Evolutionary conservation across 2,797 vertebrate genomes (phyloP).

Genomic region (Sphaeramia orbicularis): DNA sequence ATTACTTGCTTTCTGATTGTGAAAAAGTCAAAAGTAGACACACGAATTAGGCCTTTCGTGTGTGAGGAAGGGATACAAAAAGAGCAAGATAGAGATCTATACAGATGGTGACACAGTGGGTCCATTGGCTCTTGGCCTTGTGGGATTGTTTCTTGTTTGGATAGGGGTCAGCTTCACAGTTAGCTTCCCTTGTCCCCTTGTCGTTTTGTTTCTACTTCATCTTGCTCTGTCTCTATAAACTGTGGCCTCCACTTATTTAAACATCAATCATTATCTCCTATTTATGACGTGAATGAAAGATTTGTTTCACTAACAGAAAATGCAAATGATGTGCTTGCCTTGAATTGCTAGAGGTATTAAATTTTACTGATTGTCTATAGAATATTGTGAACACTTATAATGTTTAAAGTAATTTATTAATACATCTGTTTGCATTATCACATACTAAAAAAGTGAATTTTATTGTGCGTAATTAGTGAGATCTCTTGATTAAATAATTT

Average conservation of each 20-base stretch:
- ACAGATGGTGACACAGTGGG: conserved; percentile 85
- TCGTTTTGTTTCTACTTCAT: conserved; percentile 56
- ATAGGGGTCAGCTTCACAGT: conserved; percentile 74
- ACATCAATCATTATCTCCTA: conserved; percentile 1
- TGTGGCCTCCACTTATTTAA: conserved; percentile 34
- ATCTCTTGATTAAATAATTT: too few relatives aligned
- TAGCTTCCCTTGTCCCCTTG: conserved; percentile 57
- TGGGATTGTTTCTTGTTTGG: conserved; percentile 80
- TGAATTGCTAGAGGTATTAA: neutral
- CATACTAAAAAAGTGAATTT: neutral
- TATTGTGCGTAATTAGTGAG: neutral
- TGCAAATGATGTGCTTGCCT: neutral
- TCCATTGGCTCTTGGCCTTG: conserved; percentile 76
- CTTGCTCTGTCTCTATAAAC: conserved; percentile 30
- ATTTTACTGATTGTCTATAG: neutral
- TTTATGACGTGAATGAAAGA: neutral
- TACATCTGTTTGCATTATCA: neutral
- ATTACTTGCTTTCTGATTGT: conserved; percentile 35
- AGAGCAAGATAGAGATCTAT: conserved; percentile 55
- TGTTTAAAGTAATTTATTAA: conserved; percentile 2
- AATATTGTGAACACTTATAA: neutral
- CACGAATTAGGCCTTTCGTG: conserved; percentile 35
- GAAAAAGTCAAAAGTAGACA: conserved; percentile 37
- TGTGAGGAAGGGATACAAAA: conserved; percentile 35
- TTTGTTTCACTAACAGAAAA: neutral